Evolutionary conservation across 2,797 vertebrate genomes (phyloP).

Genomic region (Sebastes minor): DNA sequence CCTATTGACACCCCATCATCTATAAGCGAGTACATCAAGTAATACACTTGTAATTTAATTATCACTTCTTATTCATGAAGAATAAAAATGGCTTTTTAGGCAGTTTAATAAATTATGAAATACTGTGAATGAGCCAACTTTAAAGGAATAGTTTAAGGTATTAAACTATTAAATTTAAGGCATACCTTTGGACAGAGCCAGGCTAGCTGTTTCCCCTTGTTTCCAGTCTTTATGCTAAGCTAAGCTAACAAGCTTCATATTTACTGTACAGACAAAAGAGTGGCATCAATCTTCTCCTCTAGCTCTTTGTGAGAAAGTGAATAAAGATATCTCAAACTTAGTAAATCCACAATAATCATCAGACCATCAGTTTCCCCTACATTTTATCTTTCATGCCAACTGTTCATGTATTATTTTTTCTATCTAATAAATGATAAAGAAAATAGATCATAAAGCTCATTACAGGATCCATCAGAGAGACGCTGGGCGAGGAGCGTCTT

Average conservation of each 20-base stretch:
- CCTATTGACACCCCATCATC: too few relatives aligned
- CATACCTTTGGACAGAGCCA: neutral
- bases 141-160: neutral
- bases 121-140: neutral
- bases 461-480: neutral
- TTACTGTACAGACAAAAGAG: neutral
- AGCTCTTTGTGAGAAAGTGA: neutral
- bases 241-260: neutral
- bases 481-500: neutral
- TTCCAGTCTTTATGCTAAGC: neutral
- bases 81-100: neutral
- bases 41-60: neutral
- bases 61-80: neutral
- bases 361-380: neutral
- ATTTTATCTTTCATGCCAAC: neutral
- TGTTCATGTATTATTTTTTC: neutral
- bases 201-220: neutral
- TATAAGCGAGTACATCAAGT: too few relatives aligned
- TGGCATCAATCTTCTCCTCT: neutral
- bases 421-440: neutral
- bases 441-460: neutral
- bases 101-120: neutral
- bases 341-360: neutral
- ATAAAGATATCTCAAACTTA: neutral
- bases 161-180: neutral